Base-by-base conservation (phyloP, 2,888 invertebrate genomes). In the Sussaba pulchella region DNA sequence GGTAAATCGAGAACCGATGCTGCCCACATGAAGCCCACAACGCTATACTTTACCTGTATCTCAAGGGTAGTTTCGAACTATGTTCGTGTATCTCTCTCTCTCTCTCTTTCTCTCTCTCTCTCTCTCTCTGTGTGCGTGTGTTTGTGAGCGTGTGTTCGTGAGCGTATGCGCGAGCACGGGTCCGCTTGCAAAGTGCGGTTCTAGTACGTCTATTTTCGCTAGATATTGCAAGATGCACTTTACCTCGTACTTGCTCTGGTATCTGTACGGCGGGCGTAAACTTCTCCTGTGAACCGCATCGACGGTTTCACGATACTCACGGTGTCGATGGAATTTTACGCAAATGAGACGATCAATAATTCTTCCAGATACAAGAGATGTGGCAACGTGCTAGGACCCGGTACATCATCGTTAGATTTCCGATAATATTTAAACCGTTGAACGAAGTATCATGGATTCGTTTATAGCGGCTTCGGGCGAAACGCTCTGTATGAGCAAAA, bases 151-250 rank as follows among this genome's bases (percentile, higher is more conserved):
- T n/a, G n/a, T n/a, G n/a, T n/a, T n/a, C n/a, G n/a, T n/a, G n/a
- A n/a, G n/a, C n/a, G n/a, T n/a, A n/a, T n/a, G n/a, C n/a, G n/a
- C n/a, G n/a, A n/a, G n/a, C n/a, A n/a, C n/a, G n/a, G n/a, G n/a
- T n/a, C n/a, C n/a, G n/a, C n/a, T n/a, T 36, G 12, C 36, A 75
- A 41, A 50, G 39, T 61, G 67, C 43, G 63, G 43, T 50, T 26
- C 19, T 43, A 54, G 52, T 71, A 79, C 50, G 54, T 73, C 64
- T 69, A 81, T 76, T 72, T 76, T 47, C 45, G 14, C 54, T 59
- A 57, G 63, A 52, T 59, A 59, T 75, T 74, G 66, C 78, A 24
- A 52, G 41, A 75, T 59, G 69, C 59, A 67, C 67, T 76, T 61
- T 75, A n/a, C 50, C 24, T 3, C 24, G 57, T 36, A 21, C 43